Evolutionary conservation across 2,797 vertebrate species (phyloP), one percentile per base, ranked within the genome.

Genomic region (Chelmon rostratus): DNA sequence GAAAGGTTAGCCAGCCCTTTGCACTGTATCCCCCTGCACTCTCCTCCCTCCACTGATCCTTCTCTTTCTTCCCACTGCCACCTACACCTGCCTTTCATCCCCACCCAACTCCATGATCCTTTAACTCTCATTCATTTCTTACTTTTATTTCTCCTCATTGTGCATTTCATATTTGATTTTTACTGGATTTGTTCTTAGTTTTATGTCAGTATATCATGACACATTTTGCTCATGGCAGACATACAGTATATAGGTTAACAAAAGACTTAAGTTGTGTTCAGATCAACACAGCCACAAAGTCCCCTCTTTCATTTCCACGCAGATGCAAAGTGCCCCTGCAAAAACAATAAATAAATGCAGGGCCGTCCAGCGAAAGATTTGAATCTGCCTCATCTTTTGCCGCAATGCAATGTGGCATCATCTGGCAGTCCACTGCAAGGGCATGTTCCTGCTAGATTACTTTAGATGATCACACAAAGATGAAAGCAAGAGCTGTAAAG

Each of bases 1-100:
- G 92, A 92, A 93, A 90, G 91, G 92, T 92, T 92, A 93, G 87
- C 81, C 76, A 86, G 83, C 59, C 70, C 71, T 73, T 70, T 88
- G 83, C 83, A 85, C 77, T 85, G 84, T 78, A 84, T 86, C 82
- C 68, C 52, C 54, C 49, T 53, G 47, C 71, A 68, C 81, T 87
- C 77, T 78, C 80, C 80, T 72, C 65, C 76, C 71, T 80, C 44
- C 38, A 40, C 31, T 63, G 46, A 68, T 68, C 38, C 59, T 38
- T 75, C 58, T 53, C 50, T 80, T 78, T 81, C 37, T 64, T 70
- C 50, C 49, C 68, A 35, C 25, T 70, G 47, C 49, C n/a, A 73
- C 35, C 44, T 54, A 69, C 62, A 80, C 68, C 81, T 73, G 44
- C 16, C 53, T 64, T 54, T 50, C n/a, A 31, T 68, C 58, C 38